phyloP scores from a whole-genome alignment of 2,113 vertebrate species.

The Irena cyanogastra region DNA sequence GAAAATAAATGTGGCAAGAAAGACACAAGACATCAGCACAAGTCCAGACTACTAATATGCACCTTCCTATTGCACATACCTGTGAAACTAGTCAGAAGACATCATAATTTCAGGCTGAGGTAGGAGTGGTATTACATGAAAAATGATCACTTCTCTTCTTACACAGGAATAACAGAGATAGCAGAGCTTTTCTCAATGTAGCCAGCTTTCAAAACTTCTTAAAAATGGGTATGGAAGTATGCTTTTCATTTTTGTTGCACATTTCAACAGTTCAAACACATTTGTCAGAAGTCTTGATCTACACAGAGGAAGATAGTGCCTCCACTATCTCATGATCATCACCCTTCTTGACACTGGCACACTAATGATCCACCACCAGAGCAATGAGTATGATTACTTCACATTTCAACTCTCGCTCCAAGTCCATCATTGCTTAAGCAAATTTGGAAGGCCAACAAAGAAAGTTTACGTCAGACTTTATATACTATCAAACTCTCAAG shows the following conservation, averaged over 20 bases:
- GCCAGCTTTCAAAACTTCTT: not conserved
- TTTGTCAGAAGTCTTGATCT: not conserved
- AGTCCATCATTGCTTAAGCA: not conserved
- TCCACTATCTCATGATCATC: not conserved
- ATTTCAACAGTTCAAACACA: not conserved
- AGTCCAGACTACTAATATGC: not conserved
- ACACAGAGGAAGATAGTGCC: not conserved
- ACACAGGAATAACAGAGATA: not conserved
- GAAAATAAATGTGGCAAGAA: not conserved
- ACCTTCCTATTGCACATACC: not conserved
- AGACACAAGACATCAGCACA: not conserved
- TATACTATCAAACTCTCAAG: not conserved
- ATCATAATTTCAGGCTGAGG: not conserved
- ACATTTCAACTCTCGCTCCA: fast-evolving
- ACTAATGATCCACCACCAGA: not conserved
- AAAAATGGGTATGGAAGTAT: not conserved
- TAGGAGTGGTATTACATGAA: not conserved
- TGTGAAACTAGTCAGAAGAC: not conserved
- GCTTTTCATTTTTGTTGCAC: not conserved
- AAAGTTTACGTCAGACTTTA: not conserved
- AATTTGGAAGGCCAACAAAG: not conserved
- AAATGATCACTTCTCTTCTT: not conserved
- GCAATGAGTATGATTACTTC: fast-evolving
- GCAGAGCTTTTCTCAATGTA: not conserved
- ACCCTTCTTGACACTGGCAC: not conserved